These are phyloP conservation scores for Micrastur ruficollis DNA, from an alignment of 2,797 vertebrate genomes.

Conservation along the genomic window DNA sequence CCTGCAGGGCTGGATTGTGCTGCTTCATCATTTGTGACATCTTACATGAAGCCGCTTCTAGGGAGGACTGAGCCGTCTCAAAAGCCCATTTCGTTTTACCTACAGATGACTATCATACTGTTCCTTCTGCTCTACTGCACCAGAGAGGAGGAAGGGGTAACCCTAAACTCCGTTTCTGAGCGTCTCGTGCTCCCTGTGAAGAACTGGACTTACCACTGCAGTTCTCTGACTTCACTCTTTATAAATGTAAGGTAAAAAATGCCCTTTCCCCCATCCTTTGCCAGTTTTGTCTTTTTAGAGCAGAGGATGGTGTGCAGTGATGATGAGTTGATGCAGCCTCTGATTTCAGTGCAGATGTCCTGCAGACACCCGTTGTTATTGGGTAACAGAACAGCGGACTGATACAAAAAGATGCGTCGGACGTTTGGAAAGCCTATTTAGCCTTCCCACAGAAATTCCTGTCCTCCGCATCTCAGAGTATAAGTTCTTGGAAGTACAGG, in stretches of 20 bases:
- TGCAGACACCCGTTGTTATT: rapidly evolving
- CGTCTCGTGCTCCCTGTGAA: background rate
- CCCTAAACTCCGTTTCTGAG: background rate
- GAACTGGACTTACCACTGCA: background rate
- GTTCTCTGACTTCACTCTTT: background rate
- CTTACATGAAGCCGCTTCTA: background rate
- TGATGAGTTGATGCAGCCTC: background rate
- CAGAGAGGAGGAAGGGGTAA: background rate
- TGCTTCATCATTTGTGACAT: background rate
- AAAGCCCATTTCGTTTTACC: background rate
- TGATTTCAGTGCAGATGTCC: background rate
- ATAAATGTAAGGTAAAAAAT: background rate
- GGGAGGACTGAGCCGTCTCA: background rate
- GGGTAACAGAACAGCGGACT: background rate
- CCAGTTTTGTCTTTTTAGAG: background rate
- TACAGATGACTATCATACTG: rapidly evolving
- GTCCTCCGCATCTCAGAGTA: background rate
- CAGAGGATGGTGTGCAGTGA: background rate
- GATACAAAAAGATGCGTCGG: background rate
- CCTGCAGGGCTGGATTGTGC: background rate
- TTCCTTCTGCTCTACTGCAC: background rate
- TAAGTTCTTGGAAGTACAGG: background rate
- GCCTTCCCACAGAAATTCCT: background rate
- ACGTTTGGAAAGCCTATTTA: background rate
- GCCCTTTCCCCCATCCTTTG: background rate